Base-by-base conservation (phyloP, 2,888 invertebrate species). In the Eilema sororculum region DNA sequence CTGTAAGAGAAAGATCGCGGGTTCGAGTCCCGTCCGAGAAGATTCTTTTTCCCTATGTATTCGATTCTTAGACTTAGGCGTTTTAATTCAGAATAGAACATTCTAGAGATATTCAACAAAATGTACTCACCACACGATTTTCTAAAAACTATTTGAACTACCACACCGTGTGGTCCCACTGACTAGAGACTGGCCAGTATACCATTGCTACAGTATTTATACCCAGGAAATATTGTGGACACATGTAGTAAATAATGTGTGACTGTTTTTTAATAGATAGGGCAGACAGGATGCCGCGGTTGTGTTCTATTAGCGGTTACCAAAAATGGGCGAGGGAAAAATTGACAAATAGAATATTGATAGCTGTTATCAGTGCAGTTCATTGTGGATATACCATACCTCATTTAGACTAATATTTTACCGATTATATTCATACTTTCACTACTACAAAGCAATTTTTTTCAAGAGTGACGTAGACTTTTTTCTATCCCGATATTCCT, bases 61-160 rank as follows among this genome's bases (percentile, higher is more conserved):
- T n/a, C n/a, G n/a, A n/a, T n/a, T n/a, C n/a, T n/a, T n/a, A n/a
- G n/a, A n/a, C n/a, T n/a, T n/a, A n/a, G n/a, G n/a, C n/a, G n/a
- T 33, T 33, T 33, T 33, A n/a, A 52, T 52, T n/a, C n/a, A n/a
- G n/a, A 5, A 46, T 46, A 20, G 20, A 46, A 46, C 20, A 46
- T 46, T 46, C 46, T 46, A 20, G 46, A 52, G 1, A 52, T 13
- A 25, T 25, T 20, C 1, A 28, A 58, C 25, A 58, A 58, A 58
- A 57, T 33, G 22, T 57, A 65, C 65, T 65, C 24, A 57, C 65
- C 33, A 57, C 65, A 65, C 57, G 65, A 65, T 57, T 65, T 24
- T 33, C 10, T 33, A 0, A 33, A 65, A n/a, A 30, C 30, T 9
- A 65, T 33, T 22, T 22, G 20, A 24, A 28, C 65, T 10, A 37